Base-by-base conservation (phyloP, 37 sponge, comb jelly and placozoan genomes). In the Amphimedon queenslandica region DNA sequence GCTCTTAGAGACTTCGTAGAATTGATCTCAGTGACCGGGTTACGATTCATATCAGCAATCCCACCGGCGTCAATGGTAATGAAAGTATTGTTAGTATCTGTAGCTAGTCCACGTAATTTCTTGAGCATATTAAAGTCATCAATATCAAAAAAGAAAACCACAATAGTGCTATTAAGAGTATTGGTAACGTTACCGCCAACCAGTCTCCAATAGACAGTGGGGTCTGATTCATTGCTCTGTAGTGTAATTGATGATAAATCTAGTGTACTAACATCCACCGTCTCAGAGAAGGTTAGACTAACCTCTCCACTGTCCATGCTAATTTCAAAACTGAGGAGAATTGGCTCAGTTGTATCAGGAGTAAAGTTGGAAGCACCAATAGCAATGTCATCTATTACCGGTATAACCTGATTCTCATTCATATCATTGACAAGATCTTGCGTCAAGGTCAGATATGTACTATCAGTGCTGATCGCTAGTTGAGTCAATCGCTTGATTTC, bases 51-150 rank as follows among this genome's bases (percentile, higher is more conserved):
- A 67, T 94, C 95, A 28, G 71, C 37, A 29, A 94, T 78, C 4
- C 81, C 82, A n/a, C 79, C 92, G 0, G 6, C 31, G 28, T 55
- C 67, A 1, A 94, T 74, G 39, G 78, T 80, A 13, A 94, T 10
- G 41, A 42, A 90, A 1, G 79, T 80, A 64, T 87, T 61, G 55
- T 81, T 77, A 1, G 18, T 1, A 4, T 74, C 64, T 23, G 85
- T 90, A 8, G 86, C 88, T 34, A 90, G 53, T 24, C 37, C 61
- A 30, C 77, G 63, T 33, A 84, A 81, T 31, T 77, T 55, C 66
- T 90, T 94, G 20, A 94, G 76, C 8, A 80, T 78, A 75, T 94
- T 87, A 47, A 84, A 61, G 67, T 94, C 88, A 8, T 60, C 73
- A 58, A 75, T 72, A 34, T 38, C 67, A 37, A 94, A 33, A 24